phyloP scores from a whole-genome alignment of 1,140 invertebrate genomes.

The Globodera ellingtonae region DNA sequence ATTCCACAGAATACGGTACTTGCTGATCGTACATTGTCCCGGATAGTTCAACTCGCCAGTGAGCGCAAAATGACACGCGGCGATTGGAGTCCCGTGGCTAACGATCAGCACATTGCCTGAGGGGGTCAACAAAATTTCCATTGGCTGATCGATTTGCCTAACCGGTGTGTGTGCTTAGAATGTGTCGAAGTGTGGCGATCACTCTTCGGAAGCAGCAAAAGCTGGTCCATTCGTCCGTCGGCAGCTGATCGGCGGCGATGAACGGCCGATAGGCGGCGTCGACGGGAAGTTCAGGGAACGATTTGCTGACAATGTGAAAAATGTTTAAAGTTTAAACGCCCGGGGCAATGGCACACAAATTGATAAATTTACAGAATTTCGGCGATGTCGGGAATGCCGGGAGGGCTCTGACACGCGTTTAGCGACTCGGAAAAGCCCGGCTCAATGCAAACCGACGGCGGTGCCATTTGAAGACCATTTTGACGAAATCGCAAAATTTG shows the following conservation, averaged over 20 bases:
- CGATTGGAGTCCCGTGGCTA: conserved; percentile 48
- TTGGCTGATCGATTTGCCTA: background rate
- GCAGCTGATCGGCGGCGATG: conserved; percentile 39
- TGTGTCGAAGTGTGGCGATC: conserved; percentile 38
- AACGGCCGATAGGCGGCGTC: conserved; percentile 44
- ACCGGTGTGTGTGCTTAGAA: conserved; percentile 47
- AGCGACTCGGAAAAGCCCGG: conserved; percentile 58
- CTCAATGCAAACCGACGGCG: conserved; percentile 45
- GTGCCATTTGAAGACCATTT: conserved; percentile 15
- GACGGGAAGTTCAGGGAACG: conserved; percentile 26
- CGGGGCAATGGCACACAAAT: background rate
- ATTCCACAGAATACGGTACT: conserved; percentile 25
- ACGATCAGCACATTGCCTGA: conserved; percentile 53
- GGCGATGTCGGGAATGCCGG: conserved; percentile 48
- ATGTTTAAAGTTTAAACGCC: conserved; percentile 37
- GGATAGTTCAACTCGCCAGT: conserved; percentile 38
- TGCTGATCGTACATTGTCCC: conserved; percentile 51
- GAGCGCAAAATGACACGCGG: conserved; percentile 40
- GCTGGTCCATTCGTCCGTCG: conserved; percentile 34
- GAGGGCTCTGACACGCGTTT: conserved; percentile 58
- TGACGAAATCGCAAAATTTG: conserved; percentile 34
- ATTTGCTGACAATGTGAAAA: conserved; percentile 36
- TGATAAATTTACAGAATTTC: conserved; percentile 43
- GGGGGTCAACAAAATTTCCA: conserved; percentile 8
- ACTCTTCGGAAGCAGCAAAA: conserved; percentile 46